A percentile compares a stretch with the other conserved stretches of the same genome.
Conservation (phyloP, 2,888 invertebrate genomes). For the Conchocele bisecta region DNA sequence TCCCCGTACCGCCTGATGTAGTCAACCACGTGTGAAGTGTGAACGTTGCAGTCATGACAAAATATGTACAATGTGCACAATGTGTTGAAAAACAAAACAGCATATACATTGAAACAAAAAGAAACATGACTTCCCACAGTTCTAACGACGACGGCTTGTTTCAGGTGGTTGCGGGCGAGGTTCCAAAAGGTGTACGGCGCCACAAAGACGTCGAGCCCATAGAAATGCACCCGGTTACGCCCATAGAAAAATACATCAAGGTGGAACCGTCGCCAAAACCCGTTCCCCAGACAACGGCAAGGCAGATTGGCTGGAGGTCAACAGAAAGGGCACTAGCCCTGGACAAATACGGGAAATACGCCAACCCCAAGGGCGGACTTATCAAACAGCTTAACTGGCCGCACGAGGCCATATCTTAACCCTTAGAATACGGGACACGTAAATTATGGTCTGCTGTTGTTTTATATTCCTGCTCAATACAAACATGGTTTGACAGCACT, state of each 20-base stretch:
- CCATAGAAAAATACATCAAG: constrained; percentile 77
- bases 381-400: constrained; percentile 81
- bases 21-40: too few species aligned
- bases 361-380: constrained; percentile 79
- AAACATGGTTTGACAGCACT: too few species aligned
- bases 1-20: too few species aligned
- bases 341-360: constrained; percentile 81
- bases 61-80: too few species aligned
- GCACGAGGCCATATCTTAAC: constrained; percentile 76
- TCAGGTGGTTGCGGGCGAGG: constrained; percentile 80
- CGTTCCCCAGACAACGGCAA: constrained; percentile 78
- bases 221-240: constrained; percentile 76
- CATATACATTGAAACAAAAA: too few species aligned
- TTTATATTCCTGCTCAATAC: too few species aligned
- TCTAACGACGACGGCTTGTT: constrained; percentile 31
- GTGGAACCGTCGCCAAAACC: constrained; percentile 79
- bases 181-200: constrained; percentile 67
- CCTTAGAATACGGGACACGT: too few species aligned
- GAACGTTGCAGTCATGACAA: too few species aligned
- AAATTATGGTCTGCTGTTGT: too few species aligned
- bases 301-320: constrained; percentile 81
- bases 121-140: too few species aligned
- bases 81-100: too few species aligned
- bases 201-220: constrained; percentile 66
- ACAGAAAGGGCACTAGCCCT: constrained; percentile 68